Conservation (phyloP, 2,113 vertebrate species). For the human (Homo sapiens) region GRCh38 chr12:13892001-13892500, state of each 20-base stretch:
- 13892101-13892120: background rate
- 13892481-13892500: background rate
- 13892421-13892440: background rate
- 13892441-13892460: background rate
- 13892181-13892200: conserved; percentile 44
- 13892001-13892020: background rate
- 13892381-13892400: conserved; percentile 34
- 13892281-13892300: background rate
- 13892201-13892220: conserved; percentile 41
- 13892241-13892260: conserved; percentile 35
- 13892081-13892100: background rate
- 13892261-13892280: background rate
- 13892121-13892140: background rate
- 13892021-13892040: background rate
- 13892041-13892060: background rate
- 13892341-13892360: conserved; percentile 32
- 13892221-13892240: background rate
- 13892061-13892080: background rate
- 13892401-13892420: conserved; percentile 29
- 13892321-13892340: conserved; percentile 55
- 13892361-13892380: conserved; percentile 5
- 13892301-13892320: conserved; percentile 45
- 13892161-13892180: conserved; percentile 35
- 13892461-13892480: background rate
- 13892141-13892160: background rate